These are phyloP conservation scores for Apus apus DNA, from an alignment of 2,113 vertebrate genomes.

Conservation along the genomic window DNA sequence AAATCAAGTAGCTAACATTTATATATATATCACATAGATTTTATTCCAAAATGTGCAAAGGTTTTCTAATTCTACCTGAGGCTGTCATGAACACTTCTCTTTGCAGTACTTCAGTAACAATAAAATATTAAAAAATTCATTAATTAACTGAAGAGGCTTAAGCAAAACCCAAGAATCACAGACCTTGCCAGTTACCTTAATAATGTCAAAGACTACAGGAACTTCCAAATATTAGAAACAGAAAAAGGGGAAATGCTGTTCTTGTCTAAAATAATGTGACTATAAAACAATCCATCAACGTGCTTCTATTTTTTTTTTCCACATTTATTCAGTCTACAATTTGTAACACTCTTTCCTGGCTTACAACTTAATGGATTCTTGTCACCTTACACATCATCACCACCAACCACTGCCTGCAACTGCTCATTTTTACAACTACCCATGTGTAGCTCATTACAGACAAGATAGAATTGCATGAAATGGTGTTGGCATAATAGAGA, in stretches of 20 bases:
- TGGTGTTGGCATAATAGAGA: background rate
- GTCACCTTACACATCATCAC: background rate
- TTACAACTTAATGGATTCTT: background rate
- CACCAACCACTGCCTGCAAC: background rate
- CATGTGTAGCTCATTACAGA: background rate
- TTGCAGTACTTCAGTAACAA: background rate
- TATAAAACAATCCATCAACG: background rate
- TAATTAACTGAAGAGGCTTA: background rate
- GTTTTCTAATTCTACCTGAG: background rate
- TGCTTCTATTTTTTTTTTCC: background rate
- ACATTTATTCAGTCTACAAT: background rate
- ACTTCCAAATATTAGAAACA: background rate
- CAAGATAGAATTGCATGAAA: background rate
- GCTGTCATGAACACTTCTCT: background rate
- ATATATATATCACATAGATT: background rate
- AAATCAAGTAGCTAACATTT: background rate
- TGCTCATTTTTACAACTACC: background rate
- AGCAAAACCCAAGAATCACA: background rate
- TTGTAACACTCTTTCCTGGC: background rate
- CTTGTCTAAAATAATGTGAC: background rate
- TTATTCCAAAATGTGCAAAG: background rate
- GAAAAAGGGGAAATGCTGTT: background rate
- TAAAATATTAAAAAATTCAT: background rate
- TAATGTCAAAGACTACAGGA: background rate
- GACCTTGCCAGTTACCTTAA: background rate